Conservation (phyloP, 2,797 vertebrate species). For the Distichodus sexfasciatus region DNA sequence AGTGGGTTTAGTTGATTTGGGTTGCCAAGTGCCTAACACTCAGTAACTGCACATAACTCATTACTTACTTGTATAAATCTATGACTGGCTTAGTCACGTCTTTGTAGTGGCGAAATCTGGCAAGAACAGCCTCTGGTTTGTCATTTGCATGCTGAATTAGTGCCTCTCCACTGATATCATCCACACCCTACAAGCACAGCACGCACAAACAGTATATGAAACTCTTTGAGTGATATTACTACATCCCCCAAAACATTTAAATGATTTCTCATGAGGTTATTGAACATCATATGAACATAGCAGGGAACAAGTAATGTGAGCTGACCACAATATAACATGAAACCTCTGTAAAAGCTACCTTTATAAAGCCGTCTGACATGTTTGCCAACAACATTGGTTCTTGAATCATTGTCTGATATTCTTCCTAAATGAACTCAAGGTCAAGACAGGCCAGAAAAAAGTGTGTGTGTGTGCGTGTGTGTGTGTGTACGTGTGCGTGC, state of each 20-base stretch:
- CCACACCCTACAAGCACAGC: conserved; percentile 74
- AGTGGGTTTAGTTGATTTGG: neutral
- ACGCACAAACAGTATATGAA: conserved; percentile 29
- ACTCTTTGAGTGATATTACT: too few species aligned
- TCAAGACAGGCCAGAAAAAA: neutral
- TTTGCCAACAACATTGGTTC: neutral
- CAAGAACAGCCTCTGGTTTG: conserved; percentile 84
- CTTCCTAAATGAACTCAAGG: neutral
- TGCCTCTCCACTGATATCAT: conserved; percentile 86
- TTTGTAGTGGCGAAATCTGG: conserved; percentile 90
- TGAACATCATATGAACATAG: too few species aligned
- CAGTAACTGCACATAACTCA: neutral
- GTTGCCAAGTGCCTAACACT: neutral
- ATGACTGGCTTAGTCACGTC: conserved; percentile 92
- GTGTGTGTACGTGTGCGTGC: too few species aligned
- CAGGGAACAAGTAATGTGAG: too few species aligned
- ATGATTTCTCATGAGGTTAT: too few species aligned
- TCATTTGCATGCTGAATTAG: conserved; percentile 90
- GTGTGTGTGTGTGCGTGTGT: too few species aligned
- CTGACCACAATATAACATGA: too few species aligned
- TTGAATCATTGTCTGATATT: neutral
- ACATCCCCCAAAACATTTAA: too few species aligned
- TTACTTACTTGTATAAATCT: conserved; percentile 88
- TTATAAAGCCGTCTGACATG: neutral
- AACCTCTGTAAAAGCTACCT: too few species aligned